Conservation (phyloP, 2,113 vertebrate species). For the Albula goreensis region DNA sequence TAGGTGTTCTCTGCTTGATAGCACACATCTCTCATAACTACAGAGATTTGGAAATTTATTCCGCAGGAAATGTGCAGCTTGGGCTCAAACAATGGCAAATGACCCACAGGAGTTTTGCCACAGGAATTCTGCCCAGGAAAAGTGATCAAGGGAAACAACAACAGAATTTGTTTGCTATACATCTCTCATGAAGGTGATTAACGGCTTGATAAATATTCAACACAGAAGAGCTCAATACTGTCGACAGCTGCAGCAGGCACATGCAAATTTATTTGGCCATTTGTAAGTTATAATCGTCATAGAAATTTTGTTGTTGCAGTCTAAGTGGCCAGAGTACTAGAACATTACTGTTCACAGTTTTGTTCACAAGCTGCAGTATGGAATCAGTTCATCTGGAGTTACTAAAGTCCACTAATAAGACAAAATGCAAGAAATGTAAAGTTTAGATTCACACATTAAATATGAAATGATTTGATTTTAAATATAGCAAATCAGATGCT, state of each 20-base stretch:
- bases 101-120: neutral
- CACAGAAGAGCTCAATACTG: neutral
- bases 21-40: constrained; percentile 2
- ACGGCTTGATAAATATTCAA: neutral
- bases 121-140: neutral
- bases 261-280: constrained; percentile 6
- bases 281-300: constrained; percentile 16
- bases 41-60: constrained; percentile 4
- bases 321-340: neutral
- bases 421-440: too few relatives aligned
- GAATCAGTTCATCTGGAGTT: too few relatives aligned
- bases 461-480: neutral
- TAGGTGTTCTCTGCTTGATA: neutral
- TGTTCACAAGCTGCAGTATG: too few relatives aligned
- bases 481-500: neutral
- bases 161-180: neutral
- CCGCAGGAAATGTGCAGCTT: neutral
- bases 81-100: neutral
- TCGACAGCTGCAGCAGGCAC: neutral
- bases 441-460: neutral
- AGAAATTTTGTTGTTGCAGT: constrained; percentile 6
- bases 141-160: constrained; percentile 14
- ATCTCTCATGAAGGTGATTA: constrained; percentile 17
- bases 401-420: too few relatives aligned
- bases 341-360: neutral